Evolutionary conservation across 2,888 invertebrate genomes (phyloP), one percentile per base, ranked within the genome.

Genomic region (Noctua pronuba): DNA sequence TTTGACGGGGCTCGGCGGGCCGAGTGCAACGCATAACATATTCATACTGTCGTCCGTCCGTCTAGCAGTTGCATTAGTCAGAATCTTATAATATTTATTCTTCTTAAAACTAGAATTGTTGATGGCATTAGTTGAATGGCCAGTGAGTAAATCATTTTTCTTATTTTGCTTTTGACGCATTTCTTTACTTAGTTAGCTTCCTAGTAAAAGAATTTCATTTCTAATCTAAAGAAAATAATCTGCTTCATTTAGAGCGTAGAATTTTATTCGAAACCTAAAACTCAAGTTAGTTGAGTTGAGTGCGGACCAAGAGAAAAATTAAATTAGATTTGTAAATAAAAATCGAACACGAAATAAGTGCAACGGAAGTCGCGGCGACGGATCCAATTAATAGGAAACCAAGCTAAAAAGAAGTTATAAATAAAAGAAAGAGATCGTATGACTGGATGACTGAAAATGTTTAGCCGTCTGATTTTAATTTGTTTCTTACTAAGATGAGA

Each of bases 21-120:
- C 79, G 75, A 83, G 80, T 83, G 80, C 78, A 83, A 35, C 62
- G 52, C 38, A 44, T 31, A 84, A 86, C 86, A 88, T 90, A 88
- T 88, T 88, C 86, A 90, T 84, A 68, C 55, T n/a, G 55, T 55
- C 86, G 88, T 84, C 86, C 71, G 69, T 60, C 62, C 77, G 79
- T 85, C 89, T 82, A 74, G 69, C 73, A 76, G 65, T 72, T 70
- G 64, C 62, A 73, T 85, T 77, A 74, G 38, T 62, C 68, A 77
- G 65, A 70, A 77, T 35, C 73, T 69, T 73, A 68, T 74, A 60
- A 62, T 28, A 77, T 31, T 65, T 64, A 67, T 77, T 71, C 62
- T 75, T 72, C 55, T 71, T 31, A 52, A 75, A 77, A 75, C 41
- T 67, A 28, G 41, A 60, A 55, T 58, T 13, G 13, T 24, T 41